Conservation (phyloP, 1,140 invertebrate genomes). For the Agraylea sexmaculata region DNA sequence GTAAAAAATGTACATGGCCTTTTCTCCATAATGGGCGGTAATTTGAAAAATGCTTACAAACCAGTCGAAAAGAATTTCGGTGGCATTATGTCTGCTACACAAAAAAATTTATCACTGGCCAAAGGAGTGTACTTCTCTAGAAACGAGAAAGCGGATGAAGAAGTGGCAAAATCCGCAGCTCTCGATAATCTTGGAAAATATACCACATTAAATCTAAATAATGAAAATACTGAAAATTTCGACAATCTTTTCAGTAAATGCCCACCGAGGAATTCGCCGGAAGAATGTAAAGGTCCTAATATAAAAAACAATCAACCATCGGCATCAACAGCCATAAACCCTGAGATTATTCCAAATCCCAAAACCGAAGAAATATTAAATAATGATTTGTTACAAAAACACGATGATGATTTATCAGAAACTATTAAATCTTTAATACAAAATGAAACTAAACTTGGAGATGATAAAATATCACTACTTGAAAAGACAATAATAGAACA, state of each 20-base stretch:
- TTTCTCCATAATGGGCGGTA: conserved; percentile 16
- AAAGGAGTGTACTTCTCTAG: conserved; percentile 16
- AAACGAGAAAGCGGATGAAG: conserved; percentile 6
- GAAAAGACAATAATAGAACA: conserved; percentile 13
- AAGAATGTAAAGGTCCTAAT: too few species aligned
- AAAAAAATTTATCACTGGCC: conserved; percentile 16
- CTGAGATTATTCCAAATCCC: too few species aligned
- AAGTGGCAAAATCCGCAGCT: neutral
- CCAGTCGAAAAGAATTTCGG: conserved; percentile 19
- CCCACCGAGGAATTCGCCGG: conserved; percentile 11
- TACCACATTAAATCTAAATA: conserved; percentile 16
- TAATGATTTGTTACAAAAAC: too few species aligned
- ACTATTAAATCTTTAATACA: too few species aligned
- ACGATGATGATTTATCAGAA: too few species aligned
- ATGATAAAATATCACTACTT: conserved; percentile 7
- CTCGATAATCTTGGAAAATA: conserved; percentile 16
- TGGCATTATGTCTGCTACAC: conserved; percentile 15
- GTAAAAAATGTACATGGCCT: conserved; percentile 20
- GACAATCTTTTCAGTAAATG: conserved; percentile 16
- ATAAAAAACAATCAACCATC: too few species aligned
- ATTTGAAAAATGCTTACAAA: conserved; percentile 20
- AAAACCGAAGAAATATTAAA: too few species aligned
- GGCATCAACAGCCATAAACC: too few species aligned
- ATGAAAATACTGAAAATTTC: conserved; percentile 11
- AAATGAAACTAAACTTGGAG: too few species aligned